Conservation (phyloP, 2,113 vertebrate species). For the Corydoras sp. region DNA sequence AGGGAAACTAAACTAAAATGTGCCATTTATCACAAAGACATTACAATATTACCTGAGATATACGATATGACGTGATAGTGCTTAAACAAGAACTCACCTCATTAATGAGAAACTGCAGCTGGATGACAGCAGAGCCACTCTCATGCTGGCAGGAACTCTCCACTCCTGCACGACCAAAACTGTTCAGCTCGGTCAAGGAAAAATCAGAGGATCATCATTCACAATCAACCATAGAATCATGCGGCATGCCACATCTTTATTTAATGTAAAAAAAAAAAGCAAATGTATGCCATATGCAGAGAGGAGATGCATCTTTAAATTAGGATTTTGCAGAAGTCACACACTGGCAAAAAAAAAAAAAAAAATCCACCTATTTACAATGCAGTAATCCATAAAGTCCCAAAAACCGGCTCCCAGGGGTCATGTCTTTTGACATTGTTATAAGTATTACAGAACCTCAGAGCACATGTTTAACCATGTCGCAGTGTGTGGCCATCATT, state of each 20-base stretch:
- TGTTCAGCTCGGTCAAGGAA: slow-evolving; percentile 74
- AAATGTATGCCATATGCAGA: no score
- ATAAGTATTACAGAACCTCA: slow-evolving; percentile 36
- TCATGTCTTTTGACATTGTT: slow-evolving; percentile 20
- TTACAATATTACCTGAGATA: no score
- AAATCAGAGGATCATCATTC: neutral
- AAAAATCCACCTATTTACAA: neutral
- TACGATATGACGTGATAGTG: neutral
- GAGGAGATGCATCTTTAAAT: neutral
- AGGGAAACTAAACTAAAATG: no score
- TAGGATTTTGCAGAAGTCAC: neutral
- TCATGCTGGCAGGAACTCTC: slow-evolving; percentile 98
- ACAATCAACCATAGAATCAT: no score
- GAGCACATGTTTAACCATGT: slow-evolving; percentile 20
- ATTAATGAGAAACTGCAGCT: slow-evolving; percentile 97
- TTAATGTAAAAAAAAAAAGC: no score
- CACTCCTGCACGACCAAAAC: slow-evolving; percentile 91
- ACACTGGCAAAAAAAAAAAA: neutral
- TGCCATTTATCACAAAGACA: no score
- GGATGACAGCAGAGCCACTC: slow-evolving; percentile 88
- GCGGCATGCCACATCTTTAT: no score
- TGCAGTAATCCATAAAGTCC: neutral
- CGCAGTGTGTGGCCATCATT: slow-evolving; percentile 7
- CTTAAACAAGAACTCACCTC: slow-evolving; percentile 72
- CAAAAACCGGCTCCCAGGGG: slow-evolving; percentile 17